Percentiles rank a stretch among this genome's conserved stretches.
These are phyloP conservation scores for Epirrhoe tristata DNA, from an alignment of 2,888 invertebrate genomes.

Conservation along the genomic window DNA sequence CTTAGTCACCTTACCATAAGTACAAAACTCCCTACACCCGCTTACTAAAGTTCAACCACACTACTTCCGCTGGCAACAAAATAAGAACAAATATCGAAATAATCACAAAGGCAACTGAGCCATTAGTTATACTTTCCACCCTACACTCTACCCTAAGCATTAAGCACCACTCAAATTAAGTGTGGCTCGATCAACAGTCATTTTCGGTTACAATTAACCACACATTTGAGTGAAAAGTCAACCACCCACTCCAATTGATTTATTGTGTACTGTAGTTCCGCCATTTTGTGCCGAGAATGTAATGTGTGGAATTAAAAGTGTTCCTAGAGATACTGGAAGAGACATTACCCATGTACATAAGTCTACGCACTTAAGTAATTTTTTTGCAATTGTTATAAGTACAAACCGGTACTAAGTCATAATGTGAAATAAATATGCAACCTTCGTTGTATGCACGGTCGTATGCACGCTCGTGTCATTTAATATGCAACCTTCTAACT, in stretches of 20 bases:
- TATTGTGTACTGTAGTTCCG: slow-evolving; percentile 82
- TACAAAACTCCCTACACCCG: slow-evolving; percentile 23
- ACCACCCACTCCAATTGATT: slow-evolving; percentile 86
- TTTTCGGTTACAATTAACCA: slow-evolving; percentile 86
- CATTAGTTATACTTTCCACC: slow-evolving; percentile 72
- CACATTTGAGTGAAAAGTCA: slow-evolving; percentile 86
- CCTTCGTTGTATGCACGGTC: too few relatives aligned
- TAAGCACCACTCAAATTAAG: slow-evolving; percentile 85
- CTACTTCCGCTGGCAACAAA: slow-evolving; percentile 67
- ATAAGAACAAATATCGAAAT: slow-evolving; percentile 69
- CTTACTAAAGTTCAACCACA: slow-evolving; percentile 59
- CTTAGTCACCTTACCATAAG: slow-evolving; percentile 11
- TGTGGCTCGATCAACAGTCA: slow-evolving; percentile 85
- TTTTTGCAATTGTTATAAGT: too few relatives aligned
- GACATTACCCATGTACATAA: slow-evolving; percentile 10
- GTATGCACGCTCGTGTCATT: too few relatives aligned
- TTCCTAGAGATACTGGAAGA: slow-evolving; percentile 35
- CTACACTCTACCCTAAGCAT: slow-evolving; percentile 66
- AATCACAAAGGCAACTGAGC: slow-evolving; percentile 74
- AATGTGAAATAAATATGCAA: too few relatives aligned
- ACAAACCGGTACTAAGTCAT: too few relatives aligned
- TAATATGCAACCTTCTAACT: too few relatives aligned
- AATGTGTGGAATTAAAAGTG: slow-evolving; percentile 51
- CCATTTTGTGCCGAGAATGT: slow-evolving; percentile 78
- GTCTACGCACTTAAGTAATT: too few relatives aligned